Evolutionary conservation across 2,797 vertebrate genomes (phyloP).

Genomic region (Danio albolineatus): DNA sequence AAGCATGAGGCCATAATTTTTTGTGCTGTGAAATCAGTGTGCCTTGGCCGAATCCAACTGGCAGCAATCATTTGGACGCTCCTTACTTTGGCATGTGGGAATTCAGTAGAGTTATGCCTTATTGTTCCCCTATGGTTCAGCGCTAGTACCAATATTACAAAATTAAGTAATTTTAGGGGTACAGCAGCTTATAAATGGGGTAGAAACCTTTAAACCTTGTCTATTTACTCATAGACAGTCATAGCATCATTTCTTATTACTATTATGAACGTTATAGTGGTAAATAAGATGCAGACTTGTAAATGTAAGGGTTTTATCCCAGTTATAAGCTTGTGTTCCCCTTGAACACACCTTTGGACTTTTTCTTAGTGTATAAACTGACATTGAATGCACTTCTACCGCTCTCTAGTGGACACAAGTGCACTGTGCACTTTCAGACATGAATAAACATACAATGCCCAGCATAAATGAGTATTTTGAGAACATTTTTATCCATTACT

Average conservation of each 20-base stretch:
- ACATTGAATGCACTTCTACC: conserved; percentile 50
- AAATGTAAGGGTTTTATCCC: too few relatives aligned
- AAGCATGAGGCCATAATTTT: conserved; percentile 81
- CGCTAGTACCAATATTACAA: conserved; percentile 23
- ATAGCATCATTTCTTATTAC: too few relatives aligned
- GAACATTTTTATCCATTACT: too few relatives aligned
- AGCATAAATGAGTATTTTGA: too few relatives aligned
- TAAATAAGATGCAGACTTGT: too few relatives aligned
- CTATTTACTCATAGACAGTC: too few relatives aligned
- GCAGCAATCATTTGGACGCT: conserved; percentile 61
- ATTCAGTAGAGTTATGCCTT: background rate
- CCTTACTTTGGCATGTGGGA: conserved; percentile 13
- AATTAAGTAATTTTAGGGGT: too few relatives aligned
- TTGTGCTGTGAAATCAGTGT: conserved; percentile 65
- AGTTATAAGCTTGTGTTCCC: too few relatives aligned
- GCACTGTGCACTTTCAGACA: conserved; percentile 3
- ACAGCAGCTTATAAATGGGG: too few relatives aligned
- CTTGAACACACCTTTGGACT: too few relatives aligned
- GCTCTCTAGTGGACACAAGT: conserved; percentile 68
- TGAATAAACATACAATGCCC: background rate
- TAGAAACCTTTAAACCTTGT: too few relatives aligned
- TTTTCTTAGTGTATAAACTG: background rate
- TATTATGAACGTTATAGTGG: too few relatives aligned
- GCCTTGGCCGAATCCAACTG: conserved; percentile 79
- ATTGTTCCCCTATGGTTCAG: background rate